Base-by-base conservation (phyloP, 2,888 invertebrate genomes). In the Caenorhabditis sp. region DNA sequence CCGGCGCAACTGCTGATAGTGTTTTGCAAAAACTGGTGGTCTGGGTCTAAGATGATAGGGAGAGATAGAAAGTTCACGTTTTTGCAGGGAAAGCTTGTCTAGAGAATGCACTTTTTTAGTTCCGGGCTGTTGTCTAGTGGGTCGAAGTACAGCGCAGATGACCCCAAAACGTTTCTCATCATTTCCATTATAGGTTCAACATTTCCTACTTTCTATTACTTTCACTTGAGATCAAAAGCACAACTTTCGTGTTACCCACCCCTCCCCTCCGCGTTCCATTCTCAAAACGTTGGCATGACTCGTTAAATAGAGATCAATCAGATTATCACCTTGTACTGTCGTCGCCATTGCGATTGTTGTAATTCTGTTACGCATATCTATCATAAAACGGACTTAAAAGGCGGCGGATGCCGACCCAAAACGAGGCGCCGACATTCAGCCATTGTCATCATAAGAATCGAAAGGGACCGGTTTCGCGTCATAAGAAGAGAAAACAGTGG, bases 261-360 rank as follows among this genome's bases (percentile, higher is more conserved):
- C n/a, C n/a, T n/a, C n/a, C n/a, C n/a, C n/a, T n/a, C n/a, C n/a
- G n/a, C 38, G 38, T 38, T 38, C 38, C 38, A 38, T n/a, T n/a
- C n/a, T n/a, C n/a, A 38, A 38, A 38, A 38, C 12, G 4, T 24
- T 22, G 1, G 16, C 14, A 38, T 16, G 14, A 24, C 22, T 12
- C n/a, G 12, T 35, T 14, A 19, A 66, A 47, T 16, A 22, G 16
- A 54, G 63, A 74, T 74, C 63, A 63, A 74, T 64, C 63, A 74
- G 74, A 54, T 54, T 74, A 74, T 74, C 74, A 74, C 54, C 35
- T 54, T 54, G 54, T 64, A n/a, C n/a, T n/a, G n/a, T n/a, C n/a
- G n/a, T 4, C 8, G 31, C 31, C 31, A 8, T 38, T 49, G 35
- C 35, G 41, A 54, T 38, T 24, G 51, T 54, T 44, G n/a, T 68